Conservation (phyloP, 1,140 invertebrate genomes). For the Streblospio benedicti region DNA sequence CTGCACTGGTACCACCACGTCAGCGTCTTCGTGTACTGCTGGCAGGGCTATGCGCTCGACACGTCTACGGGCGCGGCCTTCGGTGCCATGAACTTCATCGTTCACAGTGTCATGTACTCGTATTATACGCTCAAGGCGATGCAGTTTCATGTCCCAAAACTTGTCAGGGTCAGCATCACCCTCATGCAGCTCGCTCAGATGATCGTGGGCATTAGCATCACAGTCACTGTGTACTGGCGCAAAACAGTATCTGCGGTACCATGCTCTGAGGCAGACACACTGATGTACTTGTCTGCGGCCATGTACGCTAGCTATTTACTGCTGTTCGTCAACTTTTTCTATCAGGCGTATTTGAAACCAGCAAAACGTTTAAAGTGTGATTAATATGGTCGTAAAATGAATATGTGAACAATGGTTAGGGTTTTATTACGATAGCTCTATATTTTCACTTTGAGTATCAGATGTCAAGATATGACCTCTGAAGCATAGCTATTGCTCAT, state of each 20-base stretch:
- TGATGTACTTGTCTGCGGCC: not conserved
- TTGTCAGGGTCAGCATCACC: constrained; percentile 5
- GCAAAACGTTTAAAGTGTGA: too few species aligned
- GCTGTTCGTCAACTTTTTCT: constrained; percentile 7
- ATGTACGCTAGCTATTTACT: constrained; percentile 11
- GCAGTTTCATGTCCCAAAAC: constrained; percentile 1
- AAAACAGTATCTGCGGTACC: not conserved
- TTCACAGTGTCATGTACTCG: constrained; percentile 10
- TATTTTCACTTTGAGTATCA: too few species aligned
- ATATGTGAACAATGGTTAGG: too few species aligned
- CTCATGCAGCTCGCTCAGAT: constrained; percentile 5
- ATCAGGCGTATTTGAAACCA: too few species aligned
- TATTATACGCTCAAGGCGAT: constrained; percentile 4
- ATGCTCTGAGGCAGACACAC: not conserved
- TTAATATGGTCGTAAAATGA: too few species aligned
- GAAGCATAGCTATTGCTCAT: too few species aligned
- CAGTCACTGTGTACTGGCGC: not conserved
- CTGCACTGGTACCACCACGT: constrained; percentile 72
- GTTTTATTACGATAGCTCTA: too few species aligned
- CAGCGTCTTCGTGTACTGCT: constrained; percentile 75
- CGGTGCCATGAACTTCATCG: not conserved
- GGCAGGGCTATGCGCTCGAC: constrained; percentile 35
- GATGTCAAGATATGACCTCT: too few species aligned
- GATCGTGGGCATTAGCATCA: not conserved
- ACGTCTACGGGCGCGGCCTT: not conserved